Evolutionary conservation across 1,140 invertebrate genomes (phyloP).

Genomic region (Papilio polyxenes): DNA sequence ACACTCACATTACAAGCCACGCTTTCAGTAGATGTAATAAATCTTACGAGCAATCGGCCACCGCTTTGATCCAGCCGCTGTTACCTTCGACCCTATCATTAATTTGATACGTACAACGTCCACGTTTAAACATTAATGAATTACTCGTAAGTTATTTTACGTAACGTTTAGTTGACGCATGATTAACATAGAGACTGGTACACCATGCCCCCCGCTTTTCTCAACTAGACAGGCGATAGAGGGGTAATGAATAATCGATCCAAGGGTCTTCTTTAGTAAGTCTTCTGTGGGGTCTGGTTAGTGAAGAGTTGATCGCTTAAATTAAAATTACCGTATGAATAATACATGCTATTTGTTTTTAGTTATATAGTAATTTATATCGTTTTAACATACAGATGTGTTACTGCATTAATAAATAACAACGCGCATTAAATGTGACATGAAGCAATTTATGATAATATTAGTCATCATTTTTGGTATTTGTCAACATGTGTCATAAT

Average conservation of each 20-base stretch:
- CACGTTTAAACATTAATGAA: constrained; percentile 64
- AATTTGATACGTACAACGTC: constrained; percentile 56
- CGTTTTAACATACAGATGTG: constrained; percentile 19
- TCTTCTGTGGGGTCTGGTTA: constrained; percentile 35
- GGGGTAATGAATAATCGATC: background rate
- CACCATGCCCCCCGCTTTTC: constrained; percentile 7
- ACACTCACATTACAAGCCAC: constrained; percentile 32
- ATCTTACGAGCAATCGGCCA: constrained; percentile 56
- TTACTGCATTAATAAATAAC: constrained; percentile 10
- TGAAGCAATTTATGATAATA: background rate
- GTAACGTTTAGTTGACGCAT: constrained; percentile 37
- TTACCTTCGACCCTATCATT: constrained; percentile 76
- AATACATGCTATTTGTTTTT: constrained; percentile 49
- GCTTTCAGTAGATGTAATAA: constrained; percentile 44
- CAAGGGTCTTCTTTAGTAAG: background rate
- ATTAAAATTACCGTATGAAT: constrained; percentile 51
- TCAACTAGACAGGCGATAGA: background rate
- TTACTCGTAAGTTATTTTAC: constrained; percentile 52
- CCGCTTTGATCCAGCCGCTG: constrained; percentile 65
- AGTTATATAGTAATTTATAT: constrained; percentile 33
- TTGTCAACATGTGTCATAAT: background rate
- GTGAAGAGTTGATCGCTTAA: constrained; percentile 45
- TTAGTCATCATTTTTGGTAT: background rate
- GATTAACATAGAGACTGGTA: constrained; percentile 37
- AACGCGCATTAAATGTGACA: background rate